Base-by-base conservation (phyloP, 2,888 invertebrate genomes). In the Plusia festucae region DNA sequence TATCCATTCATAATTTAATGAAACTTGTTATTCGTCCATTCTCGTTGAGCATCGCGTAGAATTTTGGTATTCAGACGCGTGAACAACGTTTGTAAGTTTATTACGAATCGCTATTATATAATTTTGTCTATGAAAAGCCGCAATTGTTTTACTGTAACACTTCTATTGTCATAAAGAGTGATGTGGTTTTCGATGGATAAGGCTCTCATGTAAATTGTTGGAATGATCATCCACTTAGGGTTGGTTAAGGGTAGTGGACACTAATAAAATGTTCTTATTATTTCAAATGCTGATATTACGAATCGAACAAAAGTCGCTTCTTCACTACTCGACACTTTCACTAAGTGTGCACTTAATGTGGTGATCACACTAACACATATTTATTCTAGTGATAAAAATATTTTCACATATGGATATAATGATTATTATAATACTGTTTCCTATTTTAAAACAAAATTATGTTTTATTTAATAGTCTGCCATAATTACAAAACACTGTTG, bases 121-220 rank as follows among this genome's bases (percentile, higher is more conserved):
- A 68, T 72, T 78, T 64, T 74, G 70, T 82, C 75, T 77, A 76
- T 65, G 61, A 60, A 73, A 67, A 76, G 53, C 54, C 59, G 16
- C 76, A 72, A 68, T 76, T 72, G 64, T 65, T 78, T 78, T 73
- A 57, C 54, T 67, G 56, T 70, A 69, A 68, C 59, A 69, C 54
- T 71, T 66, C 13, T 71, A 71, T 64, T 78, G 78, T 81, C 73
- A 75, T 76, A 75, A 70, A 73, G 68, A 78, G 79, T 79, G 69
- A 78, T 83, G 82, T 84, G 83, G 82, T 84, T 84, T 84, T 81
- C 81, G 84, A 84, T 86, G 84, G 85, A 84, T 81, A 84, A 88
- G 84, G 87, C 90, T 90, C 91, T 90, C 89, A 83, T 88, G 83
- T 90, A 82, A 82, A 82, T 81, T 85, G 85, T 89, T 88, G 87